Base-by-base conservation (phyloP, 92 coral and sea anemone genomes). In the Epizoanthus illoricatus region DNA sequence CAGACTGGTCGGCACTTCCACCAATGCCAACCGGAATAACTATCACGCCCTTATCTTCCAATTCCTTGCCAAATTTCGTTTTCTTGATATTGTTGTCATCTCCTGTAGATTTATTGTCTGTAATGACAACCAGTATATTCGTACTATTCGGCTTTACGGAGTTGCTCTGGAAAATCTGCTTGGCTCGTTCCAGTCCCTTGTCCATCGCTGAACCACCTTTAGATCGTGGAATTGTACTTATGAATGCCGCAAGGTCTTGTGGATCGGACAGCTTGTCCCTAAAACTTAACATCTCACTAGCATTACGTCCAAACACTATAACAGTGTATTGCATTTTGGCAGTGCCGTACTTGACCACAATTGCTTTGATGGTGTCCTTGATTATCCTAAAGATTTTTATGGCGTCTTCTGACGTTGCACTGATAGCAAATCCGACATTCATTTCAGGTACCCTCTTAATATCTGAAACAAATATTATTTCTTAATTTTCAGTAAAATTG, bases 1-100 rank as follows among this genome's bases (percentile, higher is more conserved):
- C 97, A 54, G 85, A 63, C 18, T 81, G 87, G 69, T 93, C 89
- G 8, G 90, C 88, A 55, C 85, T 75, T 16, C 24, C 67, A 17
- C 98, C 99, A 62, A 96, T 75, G 69, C 90, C 94, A 54, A 96
- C 98, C 3, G 96, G 94, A 23, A 96, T 90, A 40, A 93, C 70
- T 43, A 45, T 73, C n/a, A 96, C 93, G 20, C 83, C 92, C 24
- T 65, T 76, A 19, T 66, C 79, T 49, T 90, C 92, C 86, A 96
- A 87, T 57, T 84, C 89, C 65, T 80, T 89, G 18, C 94, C 94
- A 52, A 86, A 93, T 24, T 79, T 82, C 69, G 21, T 40, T 60
- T 75, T 75, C 59, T 85, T 89, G 81, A 75, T 71, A 68, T 96
- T 84, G 68, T 78, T 65, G 1, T 80, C 55, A 65, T 91, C 92